Conservation (phyloP, 2,888 invertebrate species). For the Scrobipalpa costella region DNA sequence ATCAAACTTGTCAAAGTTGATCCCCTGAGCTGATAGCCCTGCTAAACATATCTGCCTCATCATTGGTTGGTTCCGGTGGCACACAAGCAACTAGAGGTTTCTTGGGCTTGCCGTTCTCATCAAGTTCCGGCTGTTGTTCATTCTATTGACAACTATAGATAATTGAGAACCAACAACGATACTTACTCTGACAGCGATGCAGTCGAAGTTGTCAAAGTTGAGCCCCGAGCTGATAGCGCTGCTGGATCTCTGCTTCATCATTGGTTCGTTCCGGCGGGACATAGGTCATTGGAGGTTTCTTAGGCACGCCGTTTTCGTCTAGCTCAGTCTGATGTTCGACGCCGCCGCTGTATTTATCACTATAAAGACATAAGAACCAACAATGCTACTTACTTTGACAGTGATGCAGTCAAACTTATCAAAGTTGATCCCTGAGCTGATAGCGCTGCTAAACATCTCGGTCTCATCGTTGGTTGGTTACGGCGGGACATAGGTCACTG, state of each 20-base stretch:
- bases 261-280: too few species aligned
- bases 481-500: slow-evolving; percentile 51
- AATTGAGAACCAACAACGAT: not conserved
- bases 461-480: too few species aligned
- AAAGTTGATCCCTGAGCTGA: too few species aligned
- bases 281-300: slow-evolving; percentile 57
- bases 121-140: slow-evolving; percentile 42
- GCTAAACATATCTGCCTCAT: slow-evolving; percentile 86
- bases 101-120: slow-evolving; percentile 61
- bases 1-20: slow-evolving; percentile 95
- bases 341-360: slow-evolving; percentile 27
- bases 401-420: slow-evolving; percentile 93
- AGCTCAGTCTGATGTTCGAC: slow-evolving; percentile 41
- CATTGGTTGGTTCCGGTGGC: slow-evolving; percentile 87
- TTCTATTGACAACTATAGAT: slow-evolving; percentile 22
- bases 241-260: too few species aligned
- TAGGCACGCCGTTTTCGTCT: slow-evolving; percentile 60
- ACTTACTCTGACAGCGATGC: slow-evolving; percentile 92
- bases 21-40: slow-evolving; percentile 88
- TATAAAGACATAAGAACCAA: slow-evolving; percentile 4
- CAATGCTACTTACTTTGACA: slow-evolving; percentile 85
- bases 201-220: slow-evolving; percentile 87
- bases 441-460: too few species aligned
- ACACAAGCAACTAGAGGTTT: slow-evolving; percentile 80
- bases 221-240: too few species aligned